These are phyloP conservation scores for Acronicta leporina DNA, from an alignment of 2,888 invertebrate species.

Conservation along the genomic window DNA sequence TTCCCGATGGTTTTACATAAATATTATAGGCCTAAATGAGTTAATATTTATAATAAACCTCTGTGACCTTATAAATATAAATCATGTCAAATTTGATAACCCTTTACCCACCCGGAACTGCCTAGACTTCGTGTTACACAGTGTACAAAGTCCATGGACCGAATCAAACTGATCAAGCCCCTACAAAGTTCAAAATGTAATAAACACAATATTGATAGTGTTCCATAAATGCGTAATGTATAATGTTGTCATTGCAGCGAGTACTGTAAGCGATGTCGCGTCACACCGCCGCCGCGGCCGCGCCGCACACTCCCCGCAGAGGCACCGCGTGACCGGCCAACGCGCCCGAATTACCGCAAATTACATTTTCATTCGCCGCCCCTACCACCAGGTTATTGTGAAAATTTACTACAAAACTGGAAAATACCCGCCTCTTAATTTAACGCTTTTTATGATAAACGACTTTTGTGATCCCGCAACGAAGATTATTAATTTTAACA, in stretches of 20 bases:
- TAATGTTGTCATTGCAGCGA: slow-evolving; percentile 38
- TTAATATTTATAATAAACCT: slow-evolving; percentile 24
- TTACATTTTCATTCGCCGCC: slow-evolving; percentile 82
- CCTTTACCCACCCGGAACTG: slow-evolving; percentile 21
- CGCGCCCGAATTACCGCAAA: slow-evolving; percentile 81
- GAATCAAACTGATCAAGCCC: too few relatives aligned
- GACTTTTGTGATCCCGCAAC: slow-evolving; percentile 47
- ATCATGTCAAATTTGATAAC: slow-evolving; percentile 44
- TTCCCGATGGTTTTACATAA: slow-evolving; percentile 32
- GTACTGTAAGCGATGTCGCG: slow-evolving; percentile 44
- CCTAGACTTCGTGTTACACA: slow-evolving; percentile 3
- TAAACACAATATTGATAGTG: slow-evolving; percentile 18
- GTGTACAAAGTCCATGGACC: slow-evolving; percentile 9
- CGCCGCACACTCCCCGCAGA: slow-evolving; percentile 47
- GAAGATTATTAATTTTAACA: slow-evolving; percentile 54
- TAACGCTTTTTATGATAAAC: slow-evolving; percentile 56
- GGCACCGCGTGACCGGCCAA: slow-evolving; percentile 59
- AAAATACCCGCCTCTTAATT: slow-evolving; percentile 59
- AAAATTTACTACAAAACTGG: slow-evolving; percentile 65
- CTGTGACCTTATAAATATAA: slow-evolving; percentile 18
- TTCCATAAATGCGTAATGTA: slow-evolving; percentile 19
- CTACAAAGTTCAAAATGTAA: slow-evolving; percentile 10
- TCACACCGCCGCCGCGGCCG: slow-evolving; percentile 32
- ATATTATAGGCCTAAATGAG: slow-evolving; percentile 24
- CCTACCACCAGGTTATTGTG: slow-evolving; percentile 61